A percentile compares a stretch with the other conserved stretches of the same genome.
phyloP scores from a whole-genome alignment of 2,797 vertebrate species.

The Rhabdophis nuchalis region DNA sequence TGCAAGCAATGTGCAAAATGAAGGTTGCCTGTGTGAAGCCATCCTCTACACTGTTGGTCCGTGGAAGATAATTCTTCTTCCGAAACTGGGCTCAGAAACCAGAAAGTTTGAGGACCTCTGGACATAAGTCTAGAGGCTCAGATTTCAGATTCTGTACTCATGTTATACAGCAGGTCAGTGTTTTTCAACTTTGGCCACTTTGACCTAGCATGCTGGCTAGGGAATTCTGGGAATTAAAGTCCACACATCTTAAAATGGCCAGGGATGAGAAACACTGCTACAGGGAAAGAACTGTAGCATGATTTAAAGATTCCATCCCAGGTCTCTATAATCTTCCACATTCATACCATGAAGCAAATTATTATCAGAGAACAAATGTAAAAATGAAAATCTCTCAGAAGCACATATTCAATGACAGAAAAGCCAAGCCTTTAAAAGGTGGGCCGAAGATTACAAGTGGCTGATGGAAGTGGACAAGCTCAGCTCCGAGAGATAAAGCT shows the following conservation, averaged over 20 bases:
- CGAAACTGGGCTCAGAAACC: not conserved
- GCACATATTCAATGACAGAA: not conserved
- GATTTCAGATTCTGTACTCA: not conserved
- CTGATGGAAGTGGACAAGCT: constrained; percentile 13
- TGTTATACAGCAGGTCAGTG: not conserved
- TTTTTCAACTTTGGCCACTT: not conserved
- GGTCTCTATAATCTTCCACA: not conserved
- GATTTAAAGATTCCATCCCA: not conserved
- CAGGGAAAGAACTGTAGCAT: not conserved
- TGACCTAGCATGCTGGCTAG: not conserved
- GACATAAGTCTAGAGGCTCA: not conserved
- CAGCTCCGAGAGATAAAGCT: not conserved
- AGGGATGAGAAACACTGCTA: not conserved
- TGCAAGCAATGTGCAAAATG: not conserved
- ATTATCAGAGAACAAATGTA: not conserved
- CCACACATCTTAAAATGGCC: not conserved
- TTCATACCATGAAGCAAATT: not conserved
- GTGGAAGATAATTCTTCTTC: not conserved
- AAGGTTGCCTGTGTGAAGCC: not conserved
- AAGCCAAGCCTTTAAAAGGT: not conserved
- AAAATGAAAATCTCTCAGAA: not conserved
- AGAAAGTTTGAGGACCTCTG: not conserved
- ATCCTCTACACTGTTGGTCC: not conserved
- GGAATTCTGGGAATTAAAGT: not conserved
- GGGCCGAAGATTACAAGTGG: not conserved